Conservation (phyloP, 2,113 vertebrate species). For the Tychaedon coryphoeus region DNA sequence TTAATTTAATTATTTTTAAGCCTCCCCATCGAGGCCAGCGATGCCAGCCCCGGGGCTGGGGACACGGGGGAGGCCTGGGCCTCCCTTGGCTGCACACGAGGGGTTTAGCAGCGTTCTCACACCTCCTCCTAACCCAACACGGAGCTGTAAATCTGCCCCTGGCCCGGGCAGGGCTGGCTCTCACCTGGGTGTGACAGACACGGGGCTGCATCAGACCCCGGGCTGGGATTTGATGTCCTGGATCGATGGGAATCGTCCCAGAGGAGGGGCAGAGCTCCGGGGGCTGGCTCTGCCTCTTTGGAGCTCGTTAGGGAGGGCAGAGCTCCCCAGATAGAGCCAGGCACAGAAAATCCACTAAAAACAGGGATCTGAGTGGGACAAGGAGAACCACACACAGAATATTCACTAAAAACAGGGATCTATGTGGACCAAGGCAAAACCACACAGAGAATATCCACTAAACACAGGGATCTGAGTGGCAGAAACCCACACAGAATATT, state of each 20-base stretch:
- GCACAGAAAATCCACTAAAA: too few relatives aligned
- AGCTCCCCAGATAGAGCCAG: not conserved
- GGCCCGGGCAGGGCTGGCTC: not conserved
- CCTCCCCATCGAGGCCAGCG: not conserved
- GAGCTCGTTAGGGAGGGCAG: accelerated
- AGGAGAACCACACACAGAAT: too few relatives aligned
- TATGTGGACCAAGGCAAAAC: too few relatives aligned
- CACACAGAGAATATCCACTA: too few relatives aligned
- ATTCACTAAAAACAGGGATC: too few relatives aligned
- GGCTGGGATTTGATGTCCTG: not conserved
- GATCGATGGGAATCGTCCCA: accelerated
- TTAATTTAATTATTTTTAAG: not conserved
- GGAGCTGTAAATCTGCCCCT: conserved; percentile 69
- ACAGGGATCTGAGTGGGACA: too few relatives aligned
- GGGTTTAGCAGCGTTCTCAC: not conserved
- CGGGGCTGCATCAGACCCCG: not conserved
- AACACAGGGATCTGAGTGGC: too few relatives aligned
- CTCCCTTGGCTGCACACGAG: not conserved
- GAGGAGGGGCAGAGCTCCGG: not conserved
- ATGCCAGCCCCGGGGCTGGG: not conserved
- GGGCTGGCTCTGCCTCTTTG: not conserved
- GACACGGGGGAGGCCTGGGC: not conserved
- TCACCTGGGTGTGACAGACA: not conserved
- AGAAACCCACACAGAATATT: too few relatives aligned
- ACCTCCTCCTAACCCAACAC: conserved; percentile 37